These are phyloP conservation scores for Clarias batrachus DNA, from an alignment of 2,113 vertebrate species.

Conservation along the genomic window DNA sequence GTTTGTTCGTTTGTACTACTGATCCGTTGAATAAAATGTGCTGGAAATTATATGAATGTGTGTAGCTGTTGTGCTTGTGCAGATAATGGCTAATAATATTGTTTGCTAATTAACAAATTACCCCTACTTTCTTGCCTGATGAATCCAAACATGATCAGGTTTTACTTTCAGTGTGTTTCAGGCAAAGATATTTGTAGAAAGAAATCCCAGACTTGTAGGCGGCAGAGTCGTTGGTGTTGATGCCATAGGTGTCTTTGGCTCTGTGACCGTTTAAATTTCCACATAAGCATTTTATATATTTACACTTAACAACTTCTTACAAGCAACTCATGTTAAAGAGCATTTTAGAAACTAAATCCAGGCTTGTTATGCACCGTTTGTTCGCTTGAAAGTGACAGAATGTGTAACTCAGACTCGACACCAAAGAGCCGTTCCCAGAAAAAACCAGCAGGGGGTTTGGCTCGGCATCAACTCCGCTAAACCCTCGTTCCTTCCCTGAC, in stretches of 20 bases:
- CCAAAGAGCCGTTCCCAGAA: background rate
- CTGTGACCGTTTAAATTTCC: background rate
- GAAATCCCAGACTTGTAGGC: background rate
- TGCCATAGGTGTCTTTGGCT: background rate
- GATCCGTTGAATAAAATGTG: conserved; percentile 51
- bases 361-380: background rate
- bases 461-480: background rate
- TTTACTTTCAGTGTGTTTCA: background rate
- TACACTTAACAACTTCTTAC: background rate
- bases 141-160: background rate
- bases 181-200: background rate
- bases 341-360: background rate
- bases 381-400: too few species aligned
- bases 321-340: background rate
- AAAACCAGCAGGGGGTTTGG: background rate
- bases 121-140: background rate
- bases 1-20: conserved; percentile 49
- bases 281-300: background rate
- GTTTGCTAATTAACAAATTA: background rate
- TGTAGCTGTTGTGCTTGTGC: background rate
- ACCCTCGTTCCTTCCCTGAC: background rate
- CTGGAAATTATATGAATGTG: background rate
- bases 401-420: background rate
- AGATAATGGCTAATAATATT: background rate
- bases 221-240: background rate